Evolutionary conservation across 2,113 vertebrate genomes (phyloP), one percentile per base, ranked within the genome.

Genomic region (Rallus limicola): DNA sequence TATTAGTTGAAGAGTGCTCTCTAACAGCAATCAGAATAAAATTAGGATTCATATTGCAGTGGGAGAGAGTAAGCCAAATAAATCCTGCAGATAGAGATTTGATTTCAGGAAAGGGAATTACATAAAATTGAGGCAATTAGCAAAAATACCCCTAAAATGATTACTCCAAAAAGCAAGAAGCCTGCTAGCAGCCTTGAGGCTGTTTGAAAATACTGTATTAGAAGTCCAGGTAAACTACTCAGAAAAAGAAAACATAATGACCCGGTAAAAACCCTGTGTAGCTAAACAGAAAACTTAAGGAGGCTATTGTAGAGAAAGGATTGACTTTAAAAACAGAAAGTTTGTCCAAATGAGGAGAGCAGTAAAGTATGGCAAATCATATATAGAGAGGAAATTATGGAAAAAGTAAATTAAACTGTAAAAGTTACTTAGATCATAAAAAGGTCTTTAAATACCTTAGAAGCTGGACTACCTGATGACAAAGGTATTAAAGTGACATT

Each of bases 101-200:
- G 3, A 56, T 94, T 92, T 86, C 67, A 76, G 79, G 36, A 87
- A 85, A 59, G 10, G 13, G 20, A 88, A 68, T 77, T 81, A 59
- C 19, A 88, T 86, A 88, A 84, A 88, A 92, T 86, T 63, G 46
- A 95, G 25, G 3, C 14, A 93, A 88, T 83, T 96, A 93, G 10
- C 33, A 88, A 94, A 93, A 90, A 86, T 72, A 65, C 2, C 11
- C 23, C 16, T 65, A 58, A 81, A 94, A 88, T 59, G 10, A 82
- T 55, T 80, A 63, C 25, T 83, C 28, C 23, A 59, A 42, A 69
- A 90, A 63, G 6, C 17, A 80, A 70, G 71, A 90, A 83, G 9
- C 15, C n/a, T 81, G 25, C 8, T 86, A 81, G 42, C 28, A 90
- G 31, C 68, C 31, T 70, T 70, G n/a, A 70, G 25, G n/a, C 17